Evolutionary conservation across 2,888 invertebrate species (phyloP), one percentile per base, ranked within the genome.

Genomic region (Orthosia incerta): DNA sequence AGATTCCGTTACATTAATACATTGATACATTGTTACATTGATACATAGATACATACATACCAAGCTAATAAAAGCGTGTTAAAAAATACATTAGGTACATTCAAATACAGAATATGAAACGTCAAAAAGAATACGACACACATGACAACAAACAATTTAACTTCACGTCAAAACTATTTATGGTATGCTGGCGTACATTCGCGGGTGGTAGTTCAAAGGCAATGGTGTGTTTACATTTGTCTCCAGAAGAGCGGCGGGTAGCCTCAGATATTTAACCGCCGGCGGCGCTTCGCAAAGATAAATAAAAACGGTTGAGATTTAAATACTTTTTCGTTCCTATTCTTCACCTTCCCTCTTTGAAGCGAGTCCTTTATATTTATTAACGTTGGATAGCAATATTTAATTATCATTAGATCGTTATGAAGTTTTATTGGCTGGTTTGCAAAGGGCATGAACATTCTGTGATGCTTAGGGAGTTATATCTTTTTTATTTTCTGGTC

Each of bases 261-360:
- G 89, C 92, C 92, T 89, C 92, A 92, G 94, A 94, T 94, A 94
- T 95, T 94, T 94, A 94, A 94, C 93, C 92, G 92, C 94, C 91
- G 89, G 80, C 89, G 91, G 94, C 93, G 92, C 89, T 92, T 90
- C 88, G 89, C 90, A 91, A 94, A 94, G 93, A 94, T 93, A 95
- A 95, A 95, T 94, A 95, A 92, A 91, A 93, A 91, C 90, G 89
- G 89, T 91, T 89, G 90, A 90, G 93, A 94, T 94, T 95, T 94
- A 94, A 95, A 94, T 94, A 94, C 92, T 93, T 94, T 93, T 94
- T 91, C 89, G 89, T 91, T 91, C 89, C 88, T 89, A 89, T 92
- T 91, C 89, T 89, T 89, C 87, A 87, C 87, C 88, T 90, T 88
- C n/a, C n/a, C n/a, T 83, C 87, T 84, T 88, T 90, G 75, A 83